Evolutionary conservation across 2,113 vertebrate species (phyloP).

Genomic region (Tragelaphus buxtoni): DNA sequence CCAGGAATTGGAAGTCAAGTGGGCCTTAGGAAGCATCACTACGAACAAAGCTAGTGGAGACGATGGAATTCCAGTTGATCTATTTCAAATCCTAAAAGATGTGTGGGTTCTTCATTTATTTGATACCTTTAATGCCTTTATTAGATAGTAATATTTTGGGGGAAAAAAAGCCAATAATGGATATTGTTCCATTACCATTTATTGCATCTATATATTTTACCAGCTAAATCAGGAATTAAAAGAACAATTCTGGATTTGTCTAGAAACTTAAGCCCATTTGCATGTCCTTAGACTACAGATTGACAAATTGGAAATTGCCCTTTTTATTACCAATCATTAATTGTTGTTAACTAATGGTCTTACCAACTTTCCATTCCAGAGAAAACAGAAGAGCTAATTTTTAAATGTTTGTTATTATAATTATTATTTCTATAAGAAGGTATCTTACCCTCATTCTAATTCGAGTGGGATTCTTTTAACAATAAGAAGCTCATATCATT

Average conservation of each 20-base stretch:
- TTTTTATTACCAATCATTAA: background rate
- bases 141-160: background rate
- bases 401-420: background rate
- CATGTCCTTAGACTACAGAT: background rate
- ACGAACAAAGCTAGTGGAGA: background rate
- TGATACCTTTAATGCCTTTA: background rate
- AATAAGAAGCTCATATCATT: background rate
- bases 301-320: background rate
- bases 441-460: background rate
- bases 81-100: background rate
- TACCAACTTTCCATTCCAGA: background rate
- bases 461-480: background rate
- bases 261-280: background rate
- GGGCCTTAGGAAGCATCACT: background rate
- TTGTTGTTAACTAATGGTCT: background rate
- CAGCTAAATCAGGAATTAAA: background rate
- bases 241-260: background rate
- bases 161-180: background rate
- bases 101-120: background rate
- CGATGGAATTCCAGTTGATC: rapidly evolving
- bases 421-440: background rate
- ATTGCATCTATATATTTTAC: background rate
- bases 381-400: background rate
- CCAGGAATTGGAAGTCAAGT: rapidly evolving
- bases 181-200: background rate